phyloP scores from a whole-genome alignment of 2,113 vertebrate species.

The Nycticebus coucang region DNA sequence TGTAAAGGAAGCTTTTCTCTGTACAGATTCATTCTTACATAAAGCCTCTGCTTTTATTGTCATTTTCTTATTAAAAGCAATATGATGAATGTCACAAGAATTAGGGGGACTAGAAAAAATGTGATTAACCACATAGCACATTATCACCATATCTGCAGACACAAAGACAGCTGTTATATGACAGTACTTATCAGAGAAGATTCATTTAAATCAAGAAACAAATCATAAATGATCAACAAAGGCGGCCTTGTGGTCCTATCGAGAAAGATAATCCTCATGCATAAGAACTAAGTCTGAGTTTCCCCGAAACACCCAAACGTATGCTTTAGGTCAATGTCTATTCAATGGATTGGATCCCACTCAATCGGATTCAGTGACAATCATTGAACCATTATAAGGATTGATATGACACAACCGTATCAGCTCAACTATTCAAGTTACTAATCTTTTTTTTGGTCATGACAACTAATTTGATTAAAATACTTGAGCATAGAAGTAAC shows the following conservation, averaged over 20 bases:
- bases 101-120: background rate
- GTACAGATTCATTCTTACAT: background rate
- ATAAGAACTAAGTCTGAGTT: background rate
- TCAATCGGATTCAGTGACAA: slow-evolving; percentile 13
- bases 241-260: background rate
- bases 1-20: background rate
- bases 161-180: background rate
- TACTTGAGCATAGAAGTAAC: slow-evolving; percentile 14
- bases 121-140: background rate
- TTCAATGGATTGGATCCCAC: background rate
- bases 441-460: slow-evolving; percentile 43
- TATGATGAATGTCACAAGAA: background rate
- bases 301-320: background rate
- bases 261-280: background rate
- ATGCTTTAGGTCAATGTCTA: slow-evolving; percentile 43
- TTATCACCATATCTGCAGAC: background rate
- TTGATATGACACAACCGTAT: slow-evolving; percentile 51
- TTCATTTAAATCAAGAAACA: background rate
- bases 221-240: background rate
- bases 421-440: slow-evolving; percentile 40
- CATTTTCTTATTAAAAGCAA: slow-evolving; percentile 19
- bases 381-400: slow-evolving; percentile 27
- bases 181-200: slow-evolving; percentile 3
- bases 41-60: background rate
- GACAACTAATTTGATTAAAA: slow-evolving; percentile 65